Base-by-base conservation (phyloP, 2,888 invertebrate species). In the Machimus rusticus region DNA sequence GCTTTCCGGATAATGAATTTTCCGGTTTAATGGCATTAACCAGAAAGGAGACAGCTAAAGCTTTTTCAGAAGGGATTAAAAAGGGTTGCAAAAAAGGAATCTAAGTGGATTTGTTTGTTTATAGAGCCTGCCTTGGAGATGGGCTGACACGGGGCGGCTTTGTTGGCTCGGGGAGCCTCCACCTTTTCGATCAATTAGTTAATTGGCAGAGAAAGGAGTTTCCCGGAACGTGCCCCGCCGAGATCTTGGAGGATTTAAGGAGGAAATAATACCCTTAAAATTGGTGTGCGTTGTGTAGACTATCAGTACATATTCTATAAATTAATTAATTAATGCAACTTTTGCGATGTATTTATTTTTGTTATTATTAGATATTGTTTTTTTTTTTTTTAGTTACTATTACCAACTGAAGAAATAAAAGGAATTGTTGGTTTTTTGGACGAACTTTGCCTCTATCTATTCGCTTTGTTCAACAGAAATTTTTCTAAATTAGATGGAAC, bases 1-100 rank as follows among this genome's bases (percentile, higher is more conserved):
- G 88, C 89, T 89, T 89, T 89, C 87, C 87, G 87, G 86, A 89
- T 89, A 89, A 89, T 89, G 89, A 89, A 89, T 89, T 88, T 89
- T 88, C 88, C 86, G 88, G 86, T 81, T 86, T 86, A 78, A 87
- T 88, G 81, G 85, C 74, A 88, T 77, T 86, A 82, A 81, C 43
- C 14, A 74, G 28, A 55, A 79, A 78, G 78, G 77, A 86, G 74
- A 76, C 34, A 78, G 78, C 66, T 23, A 74, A 78, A 46, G 81
- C 77, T 86, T 34, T 19, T 43, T 51, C 51, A 86, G 34, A 43
- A 74, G 78, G 79, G 77, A 76, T 34, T 31, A 74, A 84, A 79
- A 66, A 85, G 86, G 82, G 87, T 86, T 76, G 34, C 85, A 84
- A 43, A 74, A 87, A 87, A 78, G 74, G 55, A 86, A 9, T 76